These are phyloP conservation scores for Mandrillus leucophaeus DNA, from an alignment of 2,113 vertebrate species.

Conservation along the genomic window DNA sequence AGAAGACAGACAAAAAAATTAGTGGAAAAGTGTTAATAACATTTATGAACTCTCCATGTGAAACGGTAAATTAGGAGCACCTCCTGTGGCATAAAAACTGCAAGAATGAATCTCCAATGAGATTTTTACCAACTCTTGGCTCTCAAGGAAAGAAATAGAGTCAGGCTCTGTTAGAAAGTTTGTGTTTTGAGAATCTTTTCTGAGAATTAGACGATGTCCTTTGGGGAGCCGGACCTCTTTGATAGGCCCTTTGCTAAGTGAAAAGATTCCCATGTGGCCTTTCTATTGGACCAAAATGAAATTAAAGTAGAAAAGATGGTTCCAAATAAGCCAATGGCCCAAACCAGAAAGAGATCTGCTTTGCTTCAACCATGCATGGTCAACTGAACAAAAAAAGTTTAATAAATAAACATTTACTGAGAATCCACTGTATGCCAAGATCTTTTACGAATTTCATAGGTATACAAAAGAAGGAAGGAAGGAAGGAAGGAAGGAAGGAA, in stretches of 20 bases:
- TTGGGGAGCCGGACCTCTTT: background rate
- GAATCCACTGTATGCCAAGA: background rate
- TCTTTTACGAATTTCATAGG: background rate
- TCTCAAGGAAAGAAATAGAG: background rate
- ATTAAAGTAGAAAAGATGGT: constrained; percentile 26
- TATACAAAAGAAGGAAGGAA: background rate
- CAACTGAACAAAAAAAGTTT: background rate
- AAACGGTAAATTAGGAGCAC: background rate
- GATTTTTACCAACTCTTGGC: background rate
- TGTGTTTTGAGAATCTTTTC: constrained; percentile 2
- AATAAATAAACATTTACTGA: constrained; percentile 23
- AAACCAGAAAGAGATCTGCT: background rate
- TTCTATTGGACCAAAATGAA: constrained; percentile 11
- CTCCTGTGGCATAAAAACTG: background rate
- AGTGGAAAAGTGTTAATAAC: background rate
- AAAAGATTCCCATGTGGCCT: background rate
- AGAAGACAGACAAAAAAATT: constrained; percentile 1
- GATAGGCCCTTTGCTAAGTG: background rate
- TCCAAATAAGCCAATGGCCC: background rate
- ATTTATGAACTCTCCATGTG: background rate
- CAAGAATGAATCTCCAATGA: background rate
- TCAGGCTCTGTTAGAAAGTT: constrained; percentile 21
- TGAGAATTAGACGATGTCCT: background rate
- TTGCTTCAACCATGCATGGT: background rate
- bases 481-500: too few relatives aligned